Percentiles rank a stretch among this genome's conserved stretches.
Evolutionary conservation across 1,140 invertebrate species (phyloP).

Genomic region (Aphelinus certus): DNA sequence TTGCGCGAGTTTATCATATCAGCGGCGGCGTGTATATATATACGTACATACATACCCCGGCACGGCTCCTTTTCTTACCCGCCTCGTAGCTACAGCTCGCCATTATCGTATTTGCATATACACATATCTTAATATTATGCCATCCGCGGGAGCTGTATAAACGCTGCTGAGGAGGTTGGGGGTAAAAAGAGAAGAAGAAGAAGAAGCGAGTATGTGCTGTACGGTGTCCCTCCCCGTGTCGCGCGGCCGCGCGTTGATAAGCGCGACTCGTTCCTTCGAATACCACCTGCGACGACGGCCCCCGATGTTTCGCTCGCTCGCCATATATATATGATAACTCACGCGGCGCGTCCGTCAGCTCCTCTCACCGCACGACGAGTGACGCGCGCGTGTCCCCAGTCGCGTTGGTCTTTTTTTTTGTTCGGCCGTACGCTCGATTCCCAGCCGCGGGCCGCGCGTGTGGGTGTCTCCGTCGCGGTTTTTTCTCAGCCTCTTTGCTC

Average conservation of each 20-base stretch:
- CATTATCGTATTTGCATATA: slow-evolving; percentile 50
- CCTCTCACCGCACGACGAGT: not conserved
- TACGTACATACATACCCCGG: not conserved
- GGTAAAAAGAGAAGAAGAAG: not conserved
- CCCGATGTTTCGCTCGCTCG: slow-evolving; percentile 12
- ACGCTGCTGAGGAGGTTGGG: not conserved
- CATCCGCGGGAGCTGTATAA: not conserved
- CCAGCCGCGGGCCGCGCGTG: too few species aligned
- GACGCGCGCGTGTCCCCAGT: not conserved
- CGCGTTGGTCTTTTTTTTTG: slow-evolving; percentile 12
- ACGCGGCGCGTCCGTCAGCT: not conserved
- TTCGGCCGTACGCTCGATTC: not conserved
- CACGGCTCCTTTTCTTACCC: not conserved
- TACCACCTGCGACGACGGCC: slow-evolving; percentile 30
- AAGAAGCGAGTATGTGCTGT: not conserved
- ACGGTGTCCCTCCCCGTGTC: too few species aligned
- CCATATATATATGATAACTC: slow-evolving; percentile 8
- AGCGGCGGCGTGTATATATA: slow-evolving; percentile 9
- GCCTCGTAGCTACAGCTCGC: slow-evolving; percentile 31
- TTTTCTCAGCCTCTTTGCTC: not conserved
- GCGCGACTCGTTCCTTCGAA: slow-evolving; percentile 27
- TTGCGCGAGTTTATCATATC: slow-evolving; percentile 28
- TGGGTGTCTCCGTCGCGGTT: not conserved
- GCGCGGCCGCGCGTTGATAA: slow-evolving; percentile 18
- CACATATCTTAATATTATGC: slow-evolving; percentile 51